Percentiles rank a stretch among this genome's conserved stretches.
These are phyloP conservation scores for Stenodera caucasica DNA, from an alignment of 2,888 invertebrate genomes.

Conservation along the genomic window DNA sequence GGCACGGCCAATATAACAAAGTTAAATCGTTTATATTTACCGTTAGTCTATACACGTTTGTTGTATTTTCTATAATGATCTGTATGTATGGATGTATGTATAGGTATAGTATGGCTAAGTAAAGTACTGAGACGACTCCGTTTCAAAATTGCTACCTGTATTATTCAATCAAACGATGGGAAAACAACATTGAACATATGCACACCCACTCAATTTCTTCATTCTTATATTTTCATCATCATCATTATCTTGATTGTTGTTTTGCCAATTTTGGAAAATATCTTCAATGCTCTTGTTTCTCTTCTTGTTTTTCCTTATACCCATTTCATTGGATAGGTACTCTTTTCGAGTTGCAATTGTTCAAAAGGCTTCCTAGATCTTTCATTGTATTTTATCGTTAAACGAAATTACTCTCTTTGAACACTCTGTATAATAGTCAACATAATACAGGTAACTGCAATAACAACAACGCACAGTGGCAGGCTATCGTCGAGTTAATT, in stretches of 20 bases:
- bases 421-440: no score
- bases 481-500: constrained; percentile 8
- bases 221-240: background rate
- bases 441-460: no score
- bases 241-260: background rate
- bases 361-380: no score
- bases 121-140: background rate
- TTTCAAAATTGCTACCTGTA: constrained; percentile 4
- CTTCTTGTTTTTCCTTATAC: no score
- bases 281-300: no score
- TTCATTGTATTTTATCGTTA: no score
- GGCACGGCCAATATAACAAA: background rate
- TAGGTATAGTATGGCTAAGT: background rate
- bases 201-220: background rate
- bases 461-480: background rate
- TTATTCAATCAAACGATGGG: constrained; percentile 13
- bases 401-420: no score
- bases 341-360: no score
- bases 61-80: constrained; percentile 2
- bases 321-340: no score
- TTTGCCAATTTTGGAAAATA: no score
- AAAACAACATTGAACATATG: background rate
- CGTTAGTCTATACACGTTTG: background rate
- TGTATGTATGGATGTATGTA: background rate
- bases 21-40: background rate